Percentiles rank a stretch among this genome's conserved stretches.
Conservation (phyloP, 2,888 invertebrate species). For the Atethmia centrago region DNA sequence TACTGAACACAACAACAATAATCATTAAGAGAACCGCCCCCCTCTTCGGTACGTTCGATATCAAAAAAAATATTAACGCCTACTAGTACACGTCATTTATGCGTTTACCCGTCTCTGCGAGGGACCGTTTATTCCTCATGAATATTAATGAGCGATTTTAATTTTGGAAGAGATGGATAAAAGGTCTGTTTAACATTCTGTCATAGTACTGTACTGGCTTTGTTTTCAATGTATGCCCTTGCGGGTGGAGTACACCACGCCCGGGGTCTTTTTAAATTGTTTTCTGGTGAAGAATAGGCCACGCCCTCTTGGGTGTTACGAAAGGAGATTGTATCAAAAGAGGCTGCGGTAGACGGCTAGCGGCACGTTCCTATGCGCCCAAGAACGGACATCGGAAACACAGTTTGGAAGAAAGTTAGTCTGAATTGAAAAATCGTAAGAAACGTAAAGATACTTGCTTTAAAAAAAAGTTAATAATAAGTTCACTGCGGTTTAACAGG, state of each 20-base stretch:
- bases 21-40: constrained; percentile 57
- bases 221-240: constrained; percentile 17
- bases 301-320: background rate
- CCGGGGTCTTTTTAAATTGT: too few species aligned
- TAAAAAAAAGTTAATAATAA: background rate
- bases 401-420: too few species aligned
- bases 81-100: constrained; percentile 39
- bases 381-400: background rate
- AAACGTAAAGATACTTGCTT: background rate
- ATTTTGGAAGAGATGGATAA: constrained; percentile 25
- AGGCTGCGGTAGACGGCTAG: background rate
- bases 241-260: background rate
- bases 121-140: constrained; percentile 23
- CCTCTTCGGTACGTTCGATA: constrained; percentile 44
- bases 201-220: constrained; percentile 11
- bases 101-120: constrained; percentile 30
- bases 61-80: constrained; percentile 48
- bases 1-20: constrained; percentile 34
- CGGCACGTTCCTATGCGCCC: too few species aligned
- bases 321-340: background rate
- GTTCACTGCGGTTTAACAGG: background rate
- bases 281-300: background rate
- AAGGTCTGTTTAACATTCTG: constrained; percentile 12
- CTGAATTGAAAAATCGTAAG: too few species aligned
- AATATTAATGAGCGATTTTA: constrained; percentile 42